phyloP scores from a whole-genome alignment of 2,797 vertebrate genomes.

The Borostomias antarcticus region DNA sequence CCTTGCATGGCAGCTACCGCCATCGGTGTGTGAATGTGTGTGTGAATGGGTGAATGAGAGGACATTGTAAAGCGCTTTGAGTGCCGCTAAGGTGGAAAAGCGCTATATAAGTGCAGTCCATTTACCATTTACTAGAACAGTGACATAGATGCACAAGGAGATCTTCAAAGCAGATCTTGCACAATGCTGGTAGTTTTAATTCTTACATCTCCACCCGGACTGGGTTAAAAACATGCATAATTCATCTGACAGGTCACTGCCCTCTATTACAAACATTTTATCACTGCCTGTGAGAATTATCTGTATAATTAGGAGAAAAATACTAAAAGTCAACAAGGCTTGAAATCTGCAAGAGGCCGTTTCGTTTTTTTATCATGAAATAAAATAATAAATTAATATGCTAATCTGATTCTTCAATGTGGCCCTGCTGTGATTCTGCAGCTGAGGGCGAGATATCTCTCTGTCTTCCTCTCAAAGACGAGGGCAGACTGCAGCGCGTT shows the following conservation, averaged over 20 bases:
- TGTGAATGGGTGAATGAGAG: too few relatives aligned
- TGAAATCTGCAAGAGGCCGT: conserved; percentile 70
- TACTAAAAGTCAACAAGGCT: conserved; percentile 71
- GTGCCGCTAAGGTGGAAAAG: too few relatives aligned
- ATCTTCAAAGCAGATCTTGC: too few relatives aligned
- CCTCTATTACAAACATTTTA: conserved; percentile 69
- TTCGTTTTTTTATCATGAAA: conserved; percentile 71
- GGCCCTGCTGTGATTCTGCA: conserved; percentile 58
- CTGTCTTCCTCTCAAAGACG: too few relatives aligned
- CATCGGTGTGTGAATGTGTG: too few relatives aligned
- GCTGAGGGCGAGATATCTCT: conserved; percentile 43
- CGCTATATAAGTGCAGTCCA: too few relatives aligned
- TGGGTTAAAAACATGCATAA: conserved; percentile 60
- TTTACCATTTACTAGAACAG: too few relatives aligned
- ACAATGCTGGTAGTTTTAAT: conserved; percentile 46
- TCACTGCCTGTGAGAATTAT: conserved; percentile 68
- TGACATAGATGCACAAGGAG: too few relatives aligned
- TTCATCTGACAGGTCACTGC: conserved; percentile 57
- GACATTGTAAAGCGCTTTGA: too few relatives aligned
- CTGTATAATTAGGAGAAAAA: conserved; percentile 65
- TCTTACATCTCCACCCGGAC: conserved; percentile 41
- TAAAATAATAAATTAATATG: conserved; percentile 74
- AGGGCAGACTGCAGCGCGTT: too few relatives aligned
- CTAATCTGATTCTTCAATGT: conserved; percentile 68
- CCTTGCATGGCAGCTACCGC: too few relatives aligned